A percentile compares a stretch with the other conserved stretches of the same genome.
Evolutionary conservation across 2,797 vertebrate species (phyloP).

Genomic region (Enteromius argenteus): DNA sequence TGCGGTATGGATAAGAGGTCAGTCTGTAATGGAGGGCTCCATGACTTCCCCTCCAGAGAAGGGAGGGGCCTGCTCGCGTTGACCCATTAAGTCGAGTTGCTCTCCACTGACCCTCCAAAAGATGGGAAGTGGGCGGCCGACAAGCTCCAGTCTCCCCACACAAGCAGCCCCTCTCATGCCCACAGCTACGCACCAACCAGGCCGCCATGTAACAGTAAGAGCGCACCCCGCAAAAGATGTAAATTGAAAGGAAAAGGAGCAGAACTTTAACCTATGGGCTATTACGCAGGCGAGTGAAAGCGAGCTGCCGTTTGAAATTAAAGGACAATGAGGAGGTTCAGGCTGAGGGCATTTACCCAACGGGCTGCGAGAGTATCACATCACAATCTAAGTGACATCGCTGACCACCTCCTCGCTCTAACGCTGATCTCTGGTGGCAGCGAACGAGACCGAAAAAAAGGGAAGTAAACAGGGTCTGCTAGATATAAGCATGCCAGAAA

Average conservation of each 20-base stretch:
- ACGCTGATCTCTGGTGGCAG: slow-evolving; percentile 78
- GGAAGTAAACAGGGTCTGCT: slow-evolving; percentile 48
- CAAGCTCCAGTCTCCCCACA: slow-evolving; percentile 66
- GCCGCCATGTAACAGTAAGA: slow-evolving; percentile 68
- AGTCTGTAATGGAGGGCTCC: slow-evolving; percentile 79
- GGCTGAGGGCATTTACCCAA: slow-evolving; percentile 77
- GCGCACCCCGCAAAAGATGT: slow-evolving; percentile 73
- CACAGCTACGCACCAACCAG: slow-evolving; percentile 61
- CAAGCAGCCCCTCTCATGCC: slow-evolving; percentile 67
- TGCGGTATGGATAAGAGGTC: slow-evolving; percentile 74
- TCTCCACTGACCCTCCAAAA: slow-evolving; percentile 79
- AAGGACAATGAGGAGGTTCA: slow-evolving; percentile 73
- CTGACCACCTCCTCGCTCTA: slow-evolving; percentile 73
- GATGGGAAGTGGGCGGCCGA: slow-evolving; percentile 72
- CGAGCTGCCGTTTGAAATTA: slow-evolving; percentile 79
- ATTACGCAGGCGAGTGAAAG: slow-evolving; percentile 77
- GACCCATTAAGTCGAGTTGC: slow-evolving; percentile 84
- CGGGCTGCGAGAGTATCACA: slow-evolving; percentile 78
- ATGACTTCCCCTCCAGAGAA: slow-evolving; percentile 77
- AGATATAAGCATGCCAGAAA: slow-evolving; percentile 53
- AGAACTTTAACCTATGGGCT: slow-evolving; percentile 79
- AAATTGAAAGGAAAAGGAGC: slow-evolving; percentile 80
- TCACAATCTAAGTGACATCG: slow-evolving; percentile 80
- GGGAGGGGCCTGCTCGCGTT: slow-evolving; percentile 79
- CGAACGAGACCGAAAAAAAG: slow-evolving; percentile 66